These are phyloP conservation scores for Hoplodrina ambigua DNA, from an alignment of 2,888 invertebrate genomes.

Conservation along the genomic window DNA sequence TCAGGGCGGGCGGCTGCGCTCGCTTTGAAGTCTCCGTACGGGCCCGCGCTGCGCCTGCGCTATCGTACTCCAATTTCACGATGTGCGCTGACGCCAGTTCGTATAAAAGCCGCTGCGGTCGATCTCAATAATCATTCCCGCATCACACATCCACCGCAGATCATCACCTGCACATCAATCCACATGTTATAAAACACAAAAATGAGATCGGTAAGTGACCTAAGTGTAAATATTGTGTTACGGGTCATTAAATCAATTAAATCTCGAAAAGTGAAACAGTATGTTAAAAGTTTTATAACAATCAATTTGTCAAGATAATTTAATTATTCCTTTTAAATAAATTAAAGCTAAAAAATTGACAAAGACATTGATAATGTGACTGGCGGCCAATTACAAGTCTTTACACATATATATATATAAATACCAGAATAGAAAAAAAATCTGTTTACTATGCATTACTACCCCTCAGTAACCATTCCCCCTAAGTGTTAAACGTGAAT, in stretches of 20 bases:
- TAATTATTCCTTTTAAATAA: too few relatives aligned
- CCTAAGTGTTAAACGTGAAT: not conserved
- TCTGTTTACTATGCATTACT: too few relatives aligned
- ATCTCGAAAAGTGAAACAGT: not conserved
- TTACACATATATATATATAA: too few relatives aligned
- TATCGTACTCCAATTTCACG: constrained; percentile 86
- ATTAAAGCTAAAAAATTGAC: too few relatives aligned
- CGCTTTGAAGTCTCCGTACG: constrained; percentile 58
- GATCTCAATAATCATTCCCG: constrained; percentile 89
- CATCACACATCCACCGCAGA: constrained; percentile 84
- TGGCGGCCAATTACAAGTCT: too few relatives aligned
- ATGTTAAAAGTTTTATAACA: not conserved
- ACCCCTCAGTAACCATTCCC: not conserved
- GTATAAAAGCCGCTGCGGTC: constrained; percentile 85
- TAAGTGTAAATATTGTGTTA: constrained; percentile 43
- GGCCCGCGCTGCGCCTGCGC: constrained; percentile 66
- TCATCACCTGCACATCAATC: constrained; percentile 73
- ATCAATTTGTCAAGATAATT: too few relatives aligned
- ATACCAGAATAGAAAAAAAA: too few relatives aligned
- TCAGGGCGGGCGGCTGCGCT: constrained; percentile 72
- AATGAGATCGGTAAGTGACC: constrained; percentile 87
- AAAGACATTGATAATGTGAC: too few relatives aligned
- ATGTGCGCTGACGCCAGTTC: constrained; percentile 74
- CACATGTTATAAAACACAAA: constrained; percentile 69
- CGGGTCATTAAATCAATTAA: constrained; percentile 30